Conservation (phyloP, 2,888 invertebrate genomes). For the Chirona hameri region DNA sequence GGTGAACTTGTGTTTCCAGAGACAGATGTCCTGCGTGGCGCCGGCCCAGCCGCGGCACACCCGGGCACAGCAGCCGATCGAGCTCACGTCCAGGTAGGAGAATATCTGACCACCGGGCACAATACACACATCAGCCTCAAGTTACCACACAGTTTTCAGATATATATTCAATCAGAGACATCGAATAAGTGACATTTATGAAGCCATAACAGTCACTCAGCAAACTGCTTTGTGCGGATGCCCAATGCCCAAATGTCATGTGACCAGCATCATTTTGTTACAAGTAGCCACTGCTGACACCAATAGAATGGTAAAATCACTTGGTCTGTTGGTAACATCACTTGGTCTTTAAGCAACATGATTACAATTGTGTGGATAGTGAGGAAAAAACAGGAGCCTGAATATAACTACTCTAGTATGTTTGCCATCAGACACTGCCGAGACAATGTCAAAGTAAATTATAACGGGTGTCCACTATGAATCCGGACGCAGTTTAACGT, state of each 20-base stretch:
- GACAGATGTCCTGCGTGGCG: background rate
- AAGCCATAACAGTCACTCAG: background rate
- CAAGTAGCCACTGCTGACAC: background rate
- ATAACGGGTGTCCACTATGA: too few species aligned
- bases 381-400: too few species aligned
- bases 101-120: background rate
- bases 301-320: background rate
- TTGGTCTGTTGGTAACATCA: too few species aligned
- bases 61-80: background rate
- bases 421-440: too few species aligned
- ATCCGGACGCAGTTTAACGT: too few species aligned
- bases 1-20: slow-evolving; percentile 9
- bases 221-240: background rate
- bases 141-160: background rate
- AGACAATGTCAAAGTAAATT: too few species aligned
- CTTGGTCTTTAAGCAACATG: too few species aligned
- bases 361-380: too few species aligned
- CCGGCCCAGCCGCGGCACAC: background rate
- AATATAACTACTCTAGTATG: too few species aligned
- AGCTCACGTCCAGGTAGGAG: background rate
- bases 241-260: background rate
- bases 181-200: background rate
- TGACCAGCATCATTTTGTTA: background rate
- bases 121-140: background rate
- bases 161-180: background rate